A percentile compares a stretch with the other conserved stretches of the same genome.
These are phyloP conservation scores for Tholera decimalis DNA, from an alignment of 2,888 invertebrate genomes.

Conservation along the genomic window DNA sequence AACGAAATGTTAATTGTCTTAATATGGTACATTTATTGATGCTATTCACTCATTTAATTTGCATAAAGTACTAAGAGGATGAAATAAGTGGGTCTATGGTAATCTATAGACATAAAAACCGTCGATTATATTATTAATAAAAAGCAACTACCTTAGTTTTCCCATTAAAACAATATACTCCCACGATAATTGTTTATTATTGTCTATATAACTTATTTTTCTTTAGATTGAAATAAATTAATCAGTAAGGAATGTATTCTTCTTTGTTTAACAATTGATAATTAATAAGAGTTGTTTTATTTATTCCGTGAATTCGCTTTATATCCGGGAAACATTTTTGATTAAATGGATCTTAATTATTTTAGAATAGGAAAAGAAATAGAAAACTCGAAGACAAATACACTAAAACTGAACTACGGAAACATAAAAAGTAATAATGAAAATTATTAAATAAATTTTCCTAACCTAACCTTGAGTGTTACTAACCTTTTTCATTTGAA, in stretches of 20 bases:
- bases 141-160: background rate
- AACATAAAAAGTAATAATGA: no score
- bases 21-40: constrained; percentile 38
- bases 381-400: no score
- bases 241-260: background rate
- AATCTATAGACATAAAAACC: constrained; percentile 3
- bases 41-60: constrained; percentile 34
- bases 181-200: background rate
- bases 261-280: background rate
- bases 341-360: background rate
- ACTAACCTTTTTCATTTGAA: no score
- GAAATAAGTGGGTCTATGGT: constrained; percentile 14
- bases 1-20: constrained; percentile 50
- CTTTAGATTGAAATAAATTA: background rate
- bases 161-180: background rate
- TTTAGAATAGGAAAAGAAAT: background rate
- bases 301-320: background rate
- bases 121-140: background rate
- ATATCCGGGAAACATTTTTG: background rate
- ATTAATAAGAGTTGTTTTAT: background rate
- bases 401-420: no score
- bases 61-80: constrained; percentile 40
- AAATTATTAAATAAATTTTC: no score
- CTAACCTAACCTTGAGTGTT: no score
- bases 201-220: background rate